Conservation (phyloP, 2,797 vertebrate species). For the Clarias fuscus region DNA sequence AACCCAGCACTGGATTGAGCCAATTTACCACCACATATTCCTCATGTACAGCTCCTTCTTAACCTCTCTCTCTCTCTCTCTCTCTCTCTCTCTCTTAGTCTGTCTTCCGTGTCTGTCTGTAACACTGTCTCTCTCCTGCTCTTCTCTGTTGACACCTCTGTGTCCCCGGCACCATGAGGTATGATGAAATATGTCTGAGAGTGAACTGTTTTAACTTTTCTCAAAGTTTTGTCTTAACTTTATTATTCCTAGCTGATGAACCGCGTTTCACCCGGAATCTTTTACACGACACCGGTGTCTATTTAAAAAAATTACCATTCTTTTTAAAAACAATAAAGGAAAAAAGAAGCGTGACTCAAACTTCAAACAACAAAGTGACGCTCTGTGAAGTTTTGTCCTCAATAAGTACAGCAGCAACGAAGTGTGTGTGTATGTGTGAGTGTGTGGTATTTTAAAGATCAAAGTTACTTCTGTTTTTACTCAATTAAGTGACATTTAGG, state of each 20-base stretch:
- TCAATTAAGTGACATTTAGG: conserved; percentile 51
- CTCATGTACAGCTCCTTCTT: conserved; percentile 29
- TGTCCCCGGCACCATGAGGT: conserved; percentile 47
- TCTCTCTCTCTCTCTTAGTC: conserved; percentile 25
- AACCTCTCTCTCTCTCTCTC: conserved; percentile 27
- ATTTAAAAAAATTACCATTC: no score
- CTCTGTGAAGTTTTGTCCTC: conserved; percentile 9
- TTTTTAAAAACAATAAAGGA: neutral
- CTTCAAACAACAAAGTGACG: neutral
- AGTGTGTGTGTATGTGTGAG: neutral
- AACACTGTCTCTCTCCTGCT: conserved; percentile 42
- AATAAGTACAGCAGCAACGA: conserved; percentile 10
- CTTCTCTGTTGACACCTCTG: conserved; percentile 50
- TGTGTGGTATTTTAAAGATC: conserved; percentile 48
- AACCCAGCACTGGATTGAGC: conserved; percentile 57
- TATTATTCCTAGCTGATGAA: neutral
- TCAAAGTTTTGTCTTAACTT: conserved; percentile 45
- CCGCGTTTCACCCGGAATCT: neutral
- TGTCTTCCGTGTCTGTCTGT: conserved; percentile 38
- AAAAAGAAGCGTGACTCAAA: neutral
- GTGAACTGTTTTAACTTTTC: conserved; percentile 53
- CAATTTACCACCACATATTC: conserved; percentile 57
- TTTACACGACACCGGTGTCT: neutral
- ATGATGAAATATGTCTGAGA: conserved; percentile 58
- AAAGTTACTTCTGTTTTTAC: conserved; percentile 55